Base-by-base conservation (phyloP, 2,888 invertebrate species). In the Andrena chrysosceles region DNA sequence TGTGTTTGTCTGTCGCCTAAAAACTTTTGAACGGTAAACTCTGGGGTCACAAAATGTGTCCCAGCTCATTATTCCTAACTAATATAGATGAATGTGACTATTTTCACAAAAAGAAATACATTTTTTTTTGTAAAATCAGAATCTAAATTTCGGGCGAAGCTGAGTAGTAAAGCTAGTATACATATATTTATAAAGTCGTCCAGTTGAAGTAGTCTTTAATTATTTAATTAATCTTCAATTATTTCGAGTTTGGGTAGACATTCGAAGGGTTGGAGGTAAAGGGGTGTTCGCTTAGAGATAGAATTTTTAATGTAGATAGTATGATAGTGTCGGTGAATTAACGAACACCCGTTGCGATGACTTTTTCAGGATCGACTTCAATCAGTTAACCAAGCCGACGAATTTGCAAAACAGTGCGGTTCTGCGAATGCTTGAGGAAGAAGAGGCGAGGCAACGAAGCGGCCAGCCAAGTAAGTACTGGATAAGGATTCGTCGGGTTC, bases 321-420 rank as follows among this genome's bases (percentile, higher is more conserved):
- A 23, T 52, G 20, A 13, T 42, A 56, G 10, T 23, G 5, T 31
- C 26, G 54, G 13, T 26, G 52, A 56, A 49, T 52, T 56, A 35
- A 78, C 48, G 13, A 72, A 13, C 2, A 10, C 1, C 0, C 3
- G n/a, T 2, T 2, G 31, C 13, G 26, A 31, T 78, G 75, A 31
- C 62, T 81, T 76, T 95, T 95, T 16, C 95, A 98, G 97, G 94
- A 97, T 97, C 94, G 97, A 97, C 94, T 97, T 97, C 94, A 96
- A 96, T 93, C 96, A 97, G 87, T 95, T 96, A 89, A 95, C 96
- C 86, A 97, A 97, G 93, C 97, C 97, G 79, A 95, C 96, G 68
- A 97, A 98, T 94, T 95, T 98, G 91, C 97, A 97, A 91, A 97
- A 97, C 94, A 98, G 98, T 67, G 97, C 97, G 66, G 98, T 98